A percentile compares a stretch with the other conserved stretches of the same genome.
phyloP scores from a whole-genome alignment of 2,888 invertebrate species.

The Galeruca laticollis region DNA sequence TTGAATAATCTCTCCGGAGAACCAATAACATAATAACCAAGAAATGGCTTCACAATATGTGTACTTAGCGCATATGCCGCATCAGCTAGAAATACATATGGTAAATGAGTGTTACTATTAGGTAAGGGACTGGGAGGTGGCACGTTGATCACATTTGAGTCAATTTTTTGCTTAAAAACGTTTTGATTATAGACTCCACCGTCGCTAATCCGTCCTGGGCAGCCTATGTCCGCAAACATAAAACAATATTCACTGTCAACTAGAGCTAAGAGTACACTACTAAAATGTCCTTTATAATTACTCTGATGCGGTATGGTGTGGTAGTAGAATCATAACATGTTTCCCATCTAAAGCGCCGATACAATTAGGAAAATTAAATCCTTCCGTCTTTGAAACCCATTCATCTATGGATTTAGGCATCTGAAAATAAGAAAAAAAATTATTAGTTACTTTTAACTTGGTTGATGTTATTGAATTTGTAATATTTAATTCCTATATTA shows the following conservation, averaged over 20 bases:
- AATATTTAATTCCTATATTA: too few species aligned
- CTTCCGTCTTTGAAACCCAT: too few species aligned
- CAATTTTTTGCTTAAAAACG: slow-evolving; percentile 19
- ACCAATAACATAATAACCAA: not conserved
- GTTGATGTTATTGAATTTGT: too few species aligned
- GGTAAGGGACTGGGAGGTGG: not conserved
- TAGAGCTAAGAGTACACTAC: slow-evolving; percentile 54
- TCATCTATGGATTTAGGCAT: too few species aligned
- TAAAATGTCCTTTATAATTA: slow-evolving; percentile 57
- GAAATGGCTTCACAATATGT: not conserved
- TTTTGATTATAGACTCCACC: slow-evolving; percentile 20
- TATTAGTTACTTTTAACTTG: too few species aligned
- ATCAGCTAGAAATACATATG: not conserved
- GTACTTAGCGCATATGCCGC: not conserved
- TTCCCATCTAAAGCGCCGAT: too few species aligned
- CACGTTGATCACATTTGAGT: slow-evolving; percentile 12
- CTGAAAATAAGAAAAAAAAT: too few species aligned
- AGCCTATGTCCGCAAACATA: slow-evolving; percentile 42
- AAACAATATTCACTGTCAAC: slow-evolving; percentile 55
- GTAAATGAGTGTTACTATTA: not conserved
- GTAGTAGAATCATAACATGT: too few species aligned
- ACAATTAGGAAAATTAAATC: too few species aligned
- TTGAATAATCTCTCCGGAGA: not conserved
- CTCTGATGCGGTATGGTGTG: too few species aligned
- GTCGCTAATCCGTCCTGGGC: slow-evolving; percentile 28